Percentiles rank a stretch among this genome's conserved stretches.
phyloP scores from a whole-genome alignment of 2,797 vertebrate genomes.

The Hippopotamyrus pictus region DNA sequence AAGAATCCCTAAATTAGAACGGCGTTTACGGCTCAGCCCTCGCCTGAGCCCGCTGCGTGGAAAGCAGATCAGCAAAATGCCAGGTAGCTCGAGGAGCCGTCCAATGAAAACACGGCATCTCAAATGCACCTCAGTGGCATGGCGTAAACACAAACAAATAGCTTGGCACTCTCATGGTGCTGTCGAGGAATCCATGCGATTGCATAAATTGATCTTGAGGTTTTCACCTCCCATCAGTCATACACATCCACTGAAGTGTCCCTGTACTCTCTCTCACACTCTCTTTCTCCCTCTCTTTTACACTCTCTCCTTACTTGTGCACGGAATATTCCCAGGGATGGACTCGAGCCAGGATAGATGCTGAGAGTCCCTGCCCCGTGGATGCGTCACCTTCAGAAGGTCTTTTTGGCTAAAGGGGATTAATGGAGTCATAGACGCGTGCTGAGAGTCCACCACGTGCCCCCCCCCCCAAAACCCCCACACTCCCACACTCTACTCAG shows the following conservation, averaged over 20 bases:
- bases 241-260: neutral
- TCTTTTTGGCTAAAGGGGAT: conserved; percentile 1
- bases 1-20: neutral
- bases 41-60: neutral
- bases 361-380: neutral
- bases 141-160: neutral
- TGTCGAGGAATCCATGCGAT: neutral
- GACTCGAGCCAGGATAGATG: neutral
- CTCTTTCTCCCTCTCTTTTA: neutral
- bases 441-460: neutral
- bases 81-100: neutral
- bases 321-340: neutral
- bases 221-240: neutral
- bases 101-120: neutral
- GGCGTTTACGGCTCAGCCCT: neutral
- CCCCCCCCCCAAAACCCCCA: neutral
- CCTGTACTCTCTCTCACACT: neutral
- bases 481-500: neutral
- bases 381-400: neutral
- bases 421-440: neutral
- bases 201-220: neutral
- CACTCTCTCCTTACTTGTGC: neutral
- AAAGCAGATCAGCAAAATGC: neutral
- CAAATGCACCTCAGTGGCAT: neutral
- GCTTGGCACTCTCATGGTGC: neutral